These are phyloP conservation scores for Panagrolaimus sp. DNA, from an alignment of 1,140 invertebrate species.

Conservation along the genomic window DNA sequence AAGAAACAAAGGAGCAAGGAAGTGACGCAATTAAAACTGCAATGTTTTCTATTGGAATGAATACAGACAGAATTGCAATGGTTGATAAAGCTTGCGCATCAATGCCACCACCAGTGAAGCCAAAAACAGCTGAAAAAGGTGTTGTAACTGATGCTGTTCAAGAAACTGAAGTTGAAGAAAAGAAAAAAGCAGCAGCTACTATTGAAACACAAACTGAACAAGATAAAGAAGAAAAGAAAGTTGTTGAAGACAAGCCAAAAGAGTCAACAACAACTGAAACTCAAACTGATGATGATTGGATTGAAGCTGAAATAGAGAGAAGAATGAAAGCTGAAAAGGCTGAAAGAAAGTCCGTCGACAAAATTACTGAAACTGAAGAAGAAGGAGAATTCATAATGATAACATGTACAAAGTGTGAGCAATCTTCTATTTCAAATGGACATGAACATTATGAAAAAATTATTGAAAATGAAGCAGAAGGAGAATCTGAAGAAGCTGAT, in stretches of 20 bases:
- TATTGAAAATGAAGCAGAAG: slow-evolving; percentile 13
- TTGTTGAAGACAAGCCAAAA: no score
- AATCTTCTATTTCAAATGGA: slow-evolving; percentile 4
- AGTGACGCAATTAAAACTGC: neutral
- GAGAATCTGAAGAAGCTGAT: no score
- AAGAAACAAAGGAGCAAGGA: neutral
- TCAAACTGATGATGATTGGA: slow-evolving; percentile 18
- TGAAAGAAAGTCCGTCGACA: slow-evolving; percentile 41
- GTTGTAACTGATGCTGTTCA: slow-evolving; percentile 15
- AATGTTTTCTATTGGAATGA: neutral
- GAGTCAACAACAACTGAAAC: slow-evolving; percentile 7
- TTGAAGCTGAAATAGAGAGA: slow-evolving; percentile 13
- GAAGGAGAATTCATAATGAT: slow-evolving; percentile 41
- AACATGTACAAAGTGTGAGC: slow-evolving; percentile 40
- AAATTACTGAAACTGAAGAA: slow-evolving; percentile 36
- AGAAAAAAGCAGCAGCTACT: no score
- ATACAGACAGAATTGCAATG: slow-evolving; percentile 1
- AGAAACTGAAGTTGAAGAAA: neutral
- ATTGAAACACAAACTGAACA: neutral
- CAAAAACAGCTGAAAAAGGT: slow-evolving; percentile 11
- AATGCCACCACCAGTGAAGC: slow-evolving; percentile 5
- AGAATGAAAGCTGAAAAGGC: slow-evolving; percentile 20
- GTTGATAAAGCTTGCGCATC: neutral
- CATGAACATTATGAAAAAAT: slow-evolving; percentile 40
- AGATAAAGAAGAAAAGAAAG: no score